Evolutionary conservation across 2,113 vertebrate species (phyloP), one percentile per base, ranked within the genome.

Genomic region (Oophaga pumilio): DNA sequence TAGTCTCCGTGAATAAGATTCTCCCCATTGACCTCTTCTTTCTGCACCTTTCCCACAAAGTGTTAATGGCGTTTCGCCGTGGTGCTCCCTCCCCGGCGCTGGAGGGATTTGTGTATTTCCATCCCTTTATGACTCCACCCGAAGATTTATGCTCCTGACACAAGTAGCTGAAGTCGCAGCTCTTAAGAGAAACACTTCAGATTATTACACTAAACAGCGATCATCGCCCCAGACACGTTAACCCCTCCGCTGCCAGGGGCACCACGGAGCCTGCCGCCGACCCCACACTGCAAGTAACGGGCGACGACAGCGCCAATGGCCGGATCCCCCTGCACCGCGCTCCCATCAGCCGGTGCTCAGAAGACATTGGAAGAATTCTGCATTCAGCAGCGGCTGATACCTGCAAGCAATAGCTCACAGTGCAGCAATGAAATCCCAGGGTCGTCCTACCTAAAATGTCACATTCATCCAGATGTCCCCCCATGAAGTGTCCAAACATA

Each of bases 171-270:
- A 80, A 24, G 52, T 10, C 64, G 10, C 79, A 14, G 26, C 18
- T 60, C 60, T 71, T 85, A 62, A 33, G 6, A 76, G 50, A 73
- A 60, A 71, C 82, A n/a, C 82, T 69, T 53, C 26, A 20, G 9
- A 76, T 76, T 85, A 85, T 85, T 85, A 85, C 56, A 76, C 49
- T 62, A 85, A 33, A 80, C 77, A 80, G 77, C 4, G 77, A 80
- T 79, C 53, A 74, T 24, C 76, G 4, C 15, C 9, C 43, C 15
- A n/a, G n/a, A 62, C 60, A 43, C 33, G 4, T 43, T 33, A 28
- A 73, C 69, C 13, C 28, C 24, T 11, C 7, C 28, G 43, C 69
- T 4, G 5, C 24, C 69, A 43, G 26, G 4, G 4, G 15, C 28
- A 7, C 69, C 10, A 13, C n/a, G n/a, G n/a, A n/a, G n/a, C n/a